phyloP scores from a whole-genome alignment of 2,797 vertebrate species.

The Otolemur crassicaudatus region DNA sequence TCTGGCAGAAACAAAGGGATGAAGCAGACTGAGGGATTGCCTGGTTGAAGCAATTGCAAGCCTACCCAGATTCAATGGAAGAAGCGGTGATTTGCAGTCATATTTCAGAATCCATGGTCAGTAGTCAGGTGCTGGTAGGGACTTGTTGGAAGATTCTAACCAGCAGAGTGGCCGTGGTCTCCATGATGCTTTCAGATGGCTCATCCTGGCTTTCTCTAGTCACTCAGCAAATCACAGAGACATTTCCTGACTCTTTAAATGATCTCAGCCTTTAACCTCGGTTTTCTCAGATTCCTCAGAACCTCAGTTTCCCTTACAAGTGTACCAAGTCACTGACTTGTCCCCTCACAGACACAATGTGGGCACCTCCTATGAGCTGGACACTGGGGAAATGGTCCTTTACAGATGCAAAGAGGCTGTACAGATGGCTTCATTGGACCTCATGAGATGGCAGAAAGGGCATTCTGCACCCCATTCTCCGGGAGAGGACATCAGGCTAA shows the following conservation, averaged over 20 bases:
- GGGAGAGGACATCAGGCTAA: not conserved
- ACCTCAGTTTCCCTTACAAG: not conserved
- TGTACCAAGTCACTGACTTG: not conserved
- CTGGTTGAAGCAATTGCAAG: not conserved
- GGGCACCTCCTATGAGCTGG: not conserved
- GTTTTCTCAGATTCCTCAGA: not conserved
- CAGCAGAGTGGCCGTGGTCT: too few species aligned
- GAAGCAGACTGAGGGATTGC: too few species aligned
- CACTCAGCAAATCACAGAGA: not conserved
- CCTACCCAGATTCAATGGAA: not conserved
- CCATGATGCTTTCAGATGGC: not conserved
- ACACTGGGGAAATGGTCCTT: not conserved
- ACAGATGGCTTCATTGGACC: not conserved
- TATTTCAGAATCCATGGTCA: not conserved
- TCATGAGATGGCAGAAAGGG: not conserved
- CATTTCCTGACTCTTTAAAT: not conserved
- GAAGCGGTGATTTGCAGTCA: not conserved
- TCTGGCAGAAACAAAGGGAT: not conserved
- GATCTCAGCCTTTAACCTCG: not conserved
- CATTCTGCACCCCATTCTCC: not conserved
- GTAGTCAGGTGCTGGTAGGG: not conserved
- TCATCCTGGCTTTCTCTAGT: not conserved
- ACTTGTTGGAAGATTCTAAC: not conserved
- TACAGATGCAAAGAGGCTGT: not conserved
- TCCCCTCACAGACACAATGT: not conserved